phyloP scores from a whole-genome alignment of 1,140 invertebrate species.

The Helicoverpa armigera region DNA sequence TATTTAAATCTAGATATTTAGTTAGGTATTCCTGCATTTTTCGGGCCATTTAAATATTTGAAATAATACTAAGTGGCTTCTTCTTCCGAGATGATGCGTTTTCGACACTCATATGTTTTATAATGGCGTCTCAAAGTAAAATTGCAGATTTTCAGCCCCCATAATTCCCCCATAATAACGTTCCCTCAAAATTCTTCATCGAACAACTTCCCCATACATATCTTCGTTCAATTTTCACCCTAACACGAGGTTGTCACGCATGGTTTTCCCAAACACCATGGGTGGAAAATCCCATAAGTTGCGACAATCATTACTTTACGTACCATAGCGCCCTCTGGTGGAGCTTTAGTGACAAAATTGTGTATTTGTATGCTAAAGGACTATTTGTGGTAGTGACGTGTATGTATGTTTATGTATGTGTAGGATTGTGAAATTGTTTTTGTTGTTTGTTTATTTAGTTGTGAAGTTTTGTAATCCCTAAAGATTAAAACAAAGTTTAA shows the following conservation, averaged over 20 bases:
- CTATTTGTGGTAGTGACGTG: neutral
- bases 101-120: no score
- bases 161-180: neutral
- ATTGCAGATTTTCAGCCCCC: no score
- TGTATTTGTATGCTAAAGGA: neutral
- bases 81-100: no score
- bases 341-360: neutral
- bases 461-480: no score
- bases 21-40: no score
- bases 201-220: neutral
- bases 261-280: slow-evolving; percentile 9
- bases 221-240: neutral
- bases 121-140: no score
- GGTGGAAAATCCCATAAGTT: slow-evolving; percentile 6
- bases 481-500: no score
- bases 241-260: neutral
- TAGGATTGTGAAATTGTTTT: neutral
- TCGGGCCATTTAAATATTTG: no score
- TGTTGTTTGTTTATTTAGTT: no score
- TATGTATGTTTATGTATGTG: neutral
- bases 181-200: neutral
- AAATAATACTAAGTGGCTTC: no score
- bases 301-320: neutral
- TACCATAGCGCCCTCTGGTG: neutral
- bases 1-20: no score